phyloP scores from a whole-genome alignment of 2,797 vertebrate species.

The Prunella strophiata region DNA sequence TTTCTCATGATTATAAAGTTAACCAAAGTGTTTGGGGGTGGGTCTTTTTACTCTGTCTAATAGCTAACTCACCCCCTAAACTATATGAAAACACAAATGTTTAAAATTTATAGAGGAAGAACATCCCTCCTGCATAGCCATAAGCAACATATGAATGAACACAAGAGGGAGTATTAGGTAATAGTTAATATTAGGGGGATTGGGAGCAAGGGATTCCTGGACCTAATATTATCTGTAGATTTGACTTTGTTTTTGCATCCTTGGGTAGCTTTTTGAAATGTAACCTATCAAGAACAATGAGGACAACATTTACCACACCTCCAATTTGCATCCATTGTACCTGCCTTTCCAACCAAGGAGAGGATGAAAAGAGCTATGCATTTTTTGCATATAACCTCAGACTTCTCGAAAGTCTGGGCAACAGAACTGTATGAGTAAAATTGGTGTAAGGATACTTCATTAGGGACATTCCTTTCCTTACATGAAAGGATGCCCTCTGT shows the following conservation, averaged over 20 bases:
- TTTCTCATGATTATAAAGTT: not conserved
- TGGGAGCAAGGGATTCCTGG: not conserved
- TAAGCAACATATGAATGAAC: slow-evolving; percentile 2
- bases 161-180: slow-evolving; percentile 43
- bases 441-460: not conserved
- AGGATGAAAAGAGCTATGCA: not conserved
- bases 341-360: not conserved
- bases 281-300: not conserved
- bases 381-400: not conserved
- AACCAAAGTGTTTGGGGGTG: not conserved
- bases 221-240: not conserved
- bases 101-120: not conserved
- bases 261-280: not conserved
- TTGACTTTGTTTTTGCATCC: not conserved
- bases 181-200: not conserved
- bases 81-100: not conserved
- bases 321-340: not conserved
- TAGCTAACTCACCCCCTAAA: not conserved
- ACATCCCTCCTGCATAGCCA: not conserved
- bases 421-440: not conserved
- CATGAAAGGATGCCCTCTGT: not conserved
- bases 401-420: not conserved
- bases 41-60: not conserved
- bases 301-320: not conserved
- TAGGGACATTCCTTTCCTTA: not conserved